Evolutionary conservation across 1,140 invertebrate species (phyloP).

Genomic region (Aphaenogaster floridana): DNA sequence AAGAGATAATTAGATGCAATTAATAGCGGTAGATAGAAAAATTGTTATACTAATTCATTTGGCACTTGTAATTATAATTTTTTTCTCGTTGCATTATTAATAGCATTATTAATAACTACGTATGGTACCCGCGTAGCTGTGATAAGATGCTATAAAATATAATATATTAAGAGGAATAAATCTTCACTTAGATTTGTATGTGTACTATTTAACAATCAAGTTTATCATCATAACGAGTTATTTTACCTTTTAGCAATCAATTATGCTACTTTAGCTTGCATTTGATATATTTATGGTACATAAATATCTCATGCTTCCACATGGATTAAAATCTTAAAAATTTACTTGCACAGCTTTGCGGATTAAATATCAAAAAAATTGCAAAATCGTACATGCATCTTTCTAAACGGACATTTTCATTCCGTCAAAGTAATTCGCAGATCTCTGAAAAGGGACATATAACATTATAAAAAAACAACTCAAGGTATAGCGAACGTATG

Average conservation of each 20-base stretch:
- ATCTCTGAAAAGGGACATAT: neutral
- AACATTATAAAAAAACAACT: neutral
- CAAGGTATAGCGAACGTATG: neutral
- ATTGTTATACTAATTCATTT: constrained; percentile 49
- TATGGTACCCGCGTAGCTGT: constrained; percentile 20
- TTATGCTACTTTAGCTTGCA: constrained; percentile 8
- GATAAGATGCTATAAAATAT: constrained; percentile 7
- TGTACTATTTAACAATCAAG: constrained; percentile 35
- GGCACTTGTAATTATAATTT: constrained; percentile 54
- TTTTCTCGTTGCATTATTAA: constrained; percentile 59
- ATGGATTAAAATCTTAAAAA: constrained; percentile 1
- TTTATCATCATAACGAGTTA: constrained; percentile 42
- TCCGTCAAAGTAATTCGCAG: neutral
- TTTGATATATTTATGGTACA: neutral
- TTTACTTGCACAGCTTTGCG: neutral
- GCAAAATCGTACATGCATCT: neutral
- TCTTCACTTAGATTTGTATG: constrained; percentile 9
- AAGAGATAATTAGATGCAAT: constrained; percentile 39
- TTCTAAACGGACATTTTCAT: neutral
- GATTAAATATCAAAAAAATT: neutral
- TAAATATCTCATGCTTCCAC: neutral
- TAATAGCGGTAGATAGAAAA: constrained; percentile 68
- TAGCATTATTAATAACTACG: constrained; percentile 64
- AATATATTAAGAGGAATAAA: constrained; percentile 20
- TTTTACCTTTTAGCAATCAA: constrained; percentile 7